phyloP scores from a whole-genome alignment of 2,888 invertebrate genomes.

The Macrosiphum euphorbiae region DNA sequence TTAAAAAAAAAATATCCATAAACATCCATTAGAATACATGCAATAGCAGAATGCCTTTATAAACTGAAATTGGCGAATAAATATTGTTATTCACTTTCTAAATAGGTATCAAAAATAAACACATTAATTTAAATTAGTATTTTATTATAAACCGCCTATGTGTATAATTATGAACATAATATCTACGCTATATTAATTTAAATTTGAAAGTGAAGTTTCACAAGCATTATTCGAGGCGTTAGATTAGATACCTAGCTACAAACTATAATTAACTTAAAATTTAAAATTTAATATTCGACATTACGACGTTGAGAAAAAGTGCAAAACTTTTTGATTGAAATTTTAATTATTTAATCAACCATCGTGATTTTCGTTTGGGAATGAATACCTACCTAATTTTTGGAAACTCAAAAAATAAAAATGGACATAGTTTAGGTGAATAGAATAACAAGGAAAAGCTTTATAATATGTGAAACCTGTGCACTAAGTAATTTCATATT shows the following conservation, averaged over 20 bases:
- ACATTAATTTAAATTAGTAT: background rate
- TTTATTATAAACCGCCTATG: background rate
- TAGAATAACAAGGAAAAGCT: background rate
- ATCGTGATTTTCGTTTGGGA: background rate
- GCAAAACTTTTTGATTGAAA: background rate
- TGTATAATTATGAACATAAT: background rate
- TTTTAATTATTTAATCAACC: conserved; percentile 19
- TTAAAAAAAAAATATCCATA: background rate
- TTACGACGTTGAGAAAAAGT: background rate
- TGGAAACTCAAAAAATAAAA: background rate
- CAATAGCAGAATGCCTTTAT: background rate
- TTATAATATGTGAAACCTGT: background rate
- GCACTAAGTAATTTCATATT: background rate
- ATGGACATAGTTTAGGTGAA: background rate
- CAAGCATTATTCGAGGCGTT: background rate
- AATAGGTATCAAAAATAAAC: background rate
- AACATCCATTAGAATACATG: background rate
- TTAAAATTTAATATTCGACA: background rate
- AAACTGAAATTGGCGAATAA: background rate
- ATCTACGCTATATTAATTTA: background rate
- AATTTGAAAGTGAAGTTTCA: background rate
- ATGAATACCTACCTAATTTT: background rate
- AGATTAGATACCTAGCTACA: background rate
- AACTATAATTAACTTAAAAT: background rate
- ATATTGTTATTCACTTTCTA: background rate